A percentile compares a stretch with the other conserved stretches of the same genome.
These are phyloP conservation scores for Osmoderma eremita DNA, from an alignment of 2,888 invertebrate genomes.

Conservation along the genomic window DNA sequence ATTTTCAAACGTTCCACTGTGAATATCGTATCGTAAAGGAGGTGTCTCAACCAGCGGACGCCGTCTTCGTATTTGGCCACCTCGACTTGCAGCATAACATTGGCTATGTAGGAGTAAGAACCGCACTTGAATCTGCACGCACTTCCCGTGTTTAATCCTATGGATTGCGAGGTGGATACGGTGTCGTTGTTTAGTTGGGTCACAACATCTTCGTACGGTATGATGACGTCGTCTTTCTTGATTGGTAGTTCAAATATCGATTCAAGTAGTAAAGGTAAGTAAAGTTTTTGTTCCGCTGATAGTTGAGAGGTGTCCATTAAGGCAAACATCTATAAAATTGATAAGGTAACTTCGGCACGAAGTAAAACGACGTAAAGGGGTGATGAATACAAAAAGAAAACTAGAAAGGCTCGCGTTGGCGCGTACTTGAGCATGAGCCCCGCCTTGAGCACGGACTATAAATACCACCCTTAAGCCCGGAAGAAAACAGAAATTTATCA, in stretches of 20 bases:
- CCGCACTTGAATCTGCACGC: conserved; percentile 75
- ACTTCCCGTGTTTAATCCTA: conserved; percentile 70
- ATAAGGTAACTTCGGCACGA: not conserved
- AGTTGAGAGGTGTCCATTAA: conserved; percentile 76
- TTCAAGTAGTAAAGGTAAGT: conserved; percentile 80
- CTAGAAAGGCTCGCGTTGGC: too few relatives aligned
- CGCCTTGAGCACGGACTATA: too few relatives aligned
- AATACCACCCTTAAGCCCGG: too few relatives aligned
- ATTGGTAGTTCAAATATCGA: conserved; percentile 82
- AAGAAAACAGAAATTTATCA: too few relatives aligned
- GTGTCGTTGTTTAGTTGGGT: conserved; percentile 81
- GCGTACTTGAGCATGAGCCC: too few relatives aligned
- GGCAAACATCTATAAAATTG: conserved; percentile 71
- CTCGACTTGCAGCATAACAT: conserved; percentile 79
- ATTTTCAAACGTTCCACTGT: conserved; percentile 79
- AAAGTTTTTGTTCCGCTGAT: conserved; percentile 71
- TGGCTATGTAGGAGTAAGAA: conserved; percentile 74
- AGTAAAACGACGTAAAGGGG: not conserved
- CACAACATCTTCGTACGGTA: conserved; percentile 79
- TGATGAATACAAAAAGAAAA: too few relatives aligned
- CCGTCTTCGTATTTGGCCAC: conserved; percentile 78
- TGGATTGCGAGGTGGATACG: conserved; percentile 68
- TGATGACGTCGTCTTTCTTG: conserved; percentile 66
- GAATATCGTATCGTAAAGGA: conserved; percentile 77
- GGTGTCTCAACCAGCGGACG: conserved; percentile 79